Percentiles rank a stretch among this genome's conserved stretches.
phyloP scores from a whole-genome alignment of 2,888 invertebrate genomes.

The Xestia c-nigrum region DNA sequence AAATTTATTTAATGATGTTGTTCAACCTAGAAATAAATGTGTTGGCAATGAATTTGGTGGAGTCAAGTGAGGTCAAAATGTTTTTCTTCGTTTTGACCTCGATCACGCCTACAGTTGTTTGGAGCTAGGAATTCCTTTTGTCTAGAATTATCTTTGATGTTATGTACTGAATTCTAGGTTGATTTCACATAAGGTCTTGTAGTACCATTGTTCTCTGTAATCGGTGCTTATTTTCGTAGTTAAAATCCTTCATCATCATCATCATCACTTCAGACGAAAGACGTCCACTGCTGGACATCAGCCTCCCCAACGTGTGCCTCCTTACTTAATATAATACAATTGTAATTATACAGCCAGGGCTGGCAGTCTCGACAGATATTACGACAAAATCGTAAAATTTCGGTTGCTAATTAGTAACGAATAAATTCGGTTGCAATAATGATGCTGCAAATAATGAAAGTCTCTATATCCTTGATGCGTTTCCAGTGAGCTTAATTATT shows the following conservation, averaged over 20 bases:
- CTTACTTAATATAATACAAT: too few relatives aligned
- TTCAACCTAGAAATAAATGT: constrained; percentile 11
- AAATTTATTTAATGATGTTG: constrained; percentile 40
- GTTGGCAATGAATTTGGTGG: constrained; percentile 5
- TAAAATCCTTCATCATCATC: neutral
- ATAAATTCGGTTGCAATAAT: too few relatives aligned
- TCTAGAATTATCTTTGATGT: neutral
- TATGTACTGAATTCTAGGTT: neutral
- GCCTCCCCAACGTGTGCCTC: too few relatives aligned
- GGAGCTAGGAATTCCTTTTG: neutral
- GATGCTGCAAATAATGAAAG: too few relatives aligned
- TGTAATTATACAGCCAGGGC: too few relatives aligned
- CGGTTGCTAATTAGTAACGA: too few relatives aligned
- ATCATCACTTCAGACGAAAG: too few relatives aligned
- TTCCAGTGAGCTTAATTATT: too few relatives aligned
- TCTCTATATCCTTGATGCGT: too few relatives aligned
- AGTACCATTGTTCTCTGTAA: neutral
- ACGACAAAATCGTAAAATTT: too few relatives aligned
- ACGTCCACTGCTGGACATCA: too few relatives aligned
- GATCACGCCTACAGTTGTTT: neutral
- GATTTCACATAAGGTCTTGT: neutral
- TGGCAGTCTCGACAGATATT: too few relatives aligned
- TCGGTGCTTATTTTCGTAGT: neutral
- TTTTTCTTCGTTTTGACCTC: neutral
- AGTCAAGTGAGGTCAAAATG: neutral